Conservation (phyloP, 1,140 invertebrate genomes). For the Trichomalopsis sarcophagae region DNA sequence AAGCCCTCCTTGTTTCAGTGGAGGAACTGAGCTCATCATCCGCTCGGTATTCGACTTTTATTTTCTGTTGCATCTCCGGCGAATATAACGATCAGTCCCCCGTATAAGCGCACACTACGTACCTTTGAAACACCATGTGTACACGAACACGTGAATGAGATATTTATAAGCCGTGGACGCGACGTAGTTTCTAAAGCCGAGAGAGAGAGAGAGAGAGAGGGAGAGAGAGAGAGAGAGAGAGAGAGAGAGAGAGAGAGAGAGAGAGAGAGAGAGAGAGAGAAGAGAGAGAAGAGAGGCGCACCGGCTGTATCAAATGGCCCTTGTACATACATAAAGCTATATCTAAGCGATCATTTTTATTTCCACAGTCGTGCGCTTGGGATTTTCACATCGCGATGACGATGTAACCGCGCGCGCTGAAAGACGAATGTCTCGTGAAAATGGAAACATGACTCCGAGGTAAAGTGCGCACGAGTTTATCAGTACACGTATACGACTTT, state of each 20-base stretch:
- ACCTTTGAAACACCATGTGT: conserved; percentile 1
- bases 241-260: too few species aligned
- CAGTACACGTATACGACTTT: neutral
- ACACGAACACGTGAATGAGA: conserved; percentile 15
- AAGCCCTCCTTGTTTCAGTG: conserved; percentile 65
- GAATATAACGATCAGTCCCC: conserved; percentile 26
- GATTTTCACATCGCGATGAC: conserved; percentile 10
- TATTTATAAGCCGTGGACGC: neutral
- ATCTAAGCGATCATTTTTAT: conserved; percentile 6
- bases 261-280: too few species aligned
- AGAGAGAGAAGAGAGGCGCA: neutral
- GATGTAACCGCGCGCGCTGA: neutral
- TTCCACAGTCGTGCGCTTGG: neutral
- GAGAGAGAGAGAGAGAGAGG: too few species aligned
- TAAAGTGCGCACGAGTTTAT: neutral
- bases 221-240: too few species aligned
- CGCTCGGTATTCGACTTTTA: conserved; percentile 20
- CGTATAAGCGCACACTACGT: neutral
- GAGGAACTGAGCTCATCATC: conserved; percentile 58
- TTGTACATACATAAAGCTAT: neutral
- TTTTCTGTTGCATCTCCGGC: neutral
- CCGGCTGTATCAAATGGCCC: conserved; percentile 1
- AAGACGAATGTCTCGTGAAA: conserved; percentile 15
- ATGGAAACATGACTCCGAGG: conserved; percentile 20
- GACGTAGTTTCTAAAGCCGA: conserved; percentile 22